A percentile compares a stretch with the other conserved stretches of the same genome.
These are phyloP conservation scores for Camponotus pennsylvanicus DNA, from an alignment of 1,140 invertebrate species.

Conservation along the genomic window DNA sequence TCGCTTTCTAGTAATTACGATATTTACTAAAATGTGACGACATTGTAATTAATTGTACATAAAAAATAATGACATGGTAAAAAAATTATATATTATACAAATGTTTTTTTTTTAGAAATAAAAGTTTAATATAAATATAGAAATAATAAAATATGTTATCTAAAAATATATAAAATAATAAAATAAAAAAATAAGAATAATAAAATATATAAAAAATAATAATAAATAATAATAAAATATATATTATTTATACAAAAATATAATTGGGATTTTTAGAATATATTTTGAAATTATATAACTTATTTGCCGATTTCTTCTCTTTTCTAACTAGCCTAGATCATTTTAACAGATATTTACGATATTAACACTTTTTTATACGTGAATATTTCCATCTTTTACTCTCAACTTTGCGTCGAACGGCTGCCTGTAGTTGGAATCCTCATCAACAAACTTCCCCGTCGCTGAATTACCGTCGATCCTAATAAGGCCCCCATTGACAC, in stretches of 20 bases:
- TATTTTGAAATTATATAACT: neutral
- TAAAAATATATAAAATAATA: no score
- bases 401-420: constrained; percentile 52
- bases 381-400: neutral
- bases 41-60: neutral
- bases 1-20: neutral
- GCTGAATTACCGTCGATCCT: constrained; percentile 80
- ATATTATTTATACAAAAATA: neutral
- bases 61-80: neutral
- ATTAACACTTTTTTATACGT: neutral
- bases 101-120: neutral
- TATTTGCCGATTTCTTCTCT: neutral
- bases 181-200: no score
- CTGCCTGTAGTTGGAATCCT: constrained; percentile 72
- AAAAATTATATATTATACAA: neutral
- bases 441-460: constrained; percentile 79
- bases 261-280: neutral
- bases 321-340: no score
- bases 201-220: no score
- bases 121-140: neutral
- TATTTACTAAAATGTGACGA: neutral
- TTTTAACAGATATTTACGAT: constrained; percentile 36
- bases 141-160: neutral
- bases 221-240: neutral
- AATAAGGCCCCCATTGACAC: constrained; percentile 80